Conservation (phyloP, 2,888 invertebrate species). For the Tipula helvola region DNA sequence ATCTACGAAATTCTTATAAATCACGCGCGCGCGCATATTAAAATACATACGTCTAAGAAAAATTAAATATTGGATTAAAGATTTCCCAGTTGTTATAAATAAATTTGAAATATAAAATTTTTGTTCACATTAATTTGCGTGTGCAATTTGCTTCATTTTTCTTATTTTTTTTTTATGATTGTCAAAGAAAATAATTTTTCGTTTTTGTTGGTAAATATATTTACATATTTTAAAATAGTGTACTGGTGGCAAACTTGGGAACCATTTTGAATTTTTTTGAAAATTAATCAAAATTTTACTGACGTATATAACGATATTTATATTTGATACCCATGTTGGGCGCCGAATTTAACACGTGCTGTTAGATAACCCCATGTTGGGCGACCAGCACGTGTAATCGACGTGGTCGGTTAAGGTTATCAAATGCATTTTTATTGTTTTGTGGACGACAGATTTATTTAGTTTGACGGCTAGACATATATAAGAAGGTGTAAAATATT, state of each 20-base stretch:
- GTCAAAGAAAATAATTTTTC: neutral
- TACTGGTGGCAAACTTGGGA: neutral
- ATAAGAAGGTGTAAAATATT: neutral
- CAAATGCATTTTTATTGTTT: neutral
- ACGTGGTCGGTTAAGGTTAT: no score
- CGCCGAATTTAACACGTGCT: neutral
- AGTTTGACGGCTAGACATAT: neutral
- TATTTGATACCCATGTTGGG: neutral
- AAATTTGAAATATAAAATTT: neutral
- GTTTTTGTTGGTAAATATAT: neutral
- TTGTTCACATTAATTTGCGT: neutral
- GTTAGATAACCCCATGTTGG: no score
- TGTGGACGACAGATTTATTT: neutral
- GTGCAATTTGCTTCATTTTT: neutral
- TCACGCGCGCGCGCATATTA: neutral
- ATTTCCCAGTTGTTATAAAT: neutral
- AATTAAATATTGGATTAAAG: neutral
- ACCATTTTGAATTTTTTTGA: neutral
- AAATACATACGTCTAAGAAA: neutral
- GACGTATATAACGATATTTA: no score
- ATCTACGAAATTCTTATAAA: neutral
- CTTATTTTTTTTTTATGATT: neutral
- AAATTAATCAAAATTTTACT: neutral
- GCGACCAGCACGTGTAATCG: no score
- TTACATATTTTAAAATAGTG: neutral